These are phyloP conservation scores for Mesitornis unicolor DNA, from an alignment of 2,113 vertebrate genomes.

Conservation along the genomic window DNA sequence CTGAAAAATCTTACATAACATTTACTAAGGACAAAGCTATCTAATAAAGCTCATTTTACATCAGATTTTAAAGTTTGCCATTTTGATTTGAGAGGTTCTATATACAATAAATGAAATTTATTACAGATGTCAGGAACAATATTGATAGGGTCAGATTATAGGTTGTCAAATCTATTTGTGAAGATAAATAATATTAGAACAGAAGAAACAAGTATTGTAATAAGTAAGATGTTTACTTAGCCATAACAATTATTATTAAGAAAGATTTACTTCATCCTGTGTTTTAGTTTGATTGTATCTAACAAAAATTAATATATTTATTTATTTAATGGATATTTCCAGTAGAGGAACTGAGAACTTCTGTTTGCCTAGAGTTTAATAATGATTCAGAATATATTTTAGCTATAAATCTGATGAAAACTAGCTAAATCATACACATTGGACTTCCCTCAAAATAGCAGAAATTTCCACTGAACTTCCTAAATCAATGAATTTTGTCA, in stretches of 20 bases:
- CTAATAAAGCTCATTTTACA: not conserved
- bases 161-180: not conserved
- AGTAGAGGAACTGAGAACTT: not conserved
- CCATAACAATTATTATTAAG: not conserved
- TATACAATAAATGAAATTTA: not conserved
- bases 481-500: not conserved
- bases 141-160: not conserved
- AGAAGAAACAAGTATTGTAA: not conserved
- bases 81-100: not conserved
- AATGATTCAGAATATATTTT: not conserved
- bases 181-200: not conserved
- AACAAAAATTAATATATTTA: not conserved
- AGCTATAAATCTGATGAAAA: not conserved
- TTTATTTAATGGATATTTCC: not conserved
- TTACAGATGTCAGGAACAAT: not conserved
- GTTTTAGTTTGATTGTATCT: not conserved
- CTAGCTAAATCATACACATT: not conserved
- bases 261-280: not conserved
- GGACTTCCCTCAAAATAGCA: not conserved
- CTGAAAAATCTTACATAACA: not conserved
- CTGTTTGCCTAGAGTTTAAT: not conserved
- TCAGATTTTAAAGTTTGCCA: not conserved
- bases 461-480: not conserved
- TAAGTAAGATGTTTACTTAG: not conserved
- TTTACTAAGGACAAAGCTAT: not conserved